Percentiles rank a stretch among this genome's conserved stretches.
These are phyloP conservation scores for Gambusia holbrooki DNA, from an alignment of 2,113 vertebrate genomes.

Conservation along the genomic window DNA sequence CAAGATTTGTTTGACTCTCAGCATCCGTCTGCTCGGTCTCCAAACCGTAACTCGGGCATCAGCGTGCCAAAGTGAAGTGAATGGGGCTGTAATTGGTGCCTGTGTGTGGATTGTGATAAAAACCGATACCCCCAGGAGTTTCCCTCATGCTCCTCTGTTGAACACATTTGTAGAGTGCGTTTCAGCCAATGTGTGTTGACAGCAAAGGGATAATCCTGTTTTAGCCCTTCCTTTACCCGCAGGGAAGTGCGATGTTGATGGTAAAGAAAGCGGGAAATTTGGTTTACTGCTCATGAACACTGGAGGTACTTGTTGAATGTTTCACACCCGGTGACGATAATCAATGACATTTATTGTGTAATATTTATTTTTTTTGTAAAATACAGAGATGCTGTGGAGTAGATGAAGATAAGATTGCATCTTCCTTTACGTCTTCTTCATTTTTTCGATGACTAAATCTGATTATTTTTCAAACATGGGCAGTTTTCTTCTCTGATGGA, in stretches of 20 bases:
- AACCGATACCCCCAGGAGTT: constrained; percentile 30
- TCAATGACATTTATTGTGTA: not conserved
- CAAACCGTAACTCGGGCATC: constrained; percentile 11
- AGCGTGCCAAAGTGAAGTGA: constrained; percentile 22
- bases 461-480: no score
- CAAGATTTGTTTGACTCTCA: constrained; percentile 29
- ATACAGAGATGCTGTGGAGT: no score
- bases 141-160: constrained; percentile 13
- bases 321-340: not conserved
- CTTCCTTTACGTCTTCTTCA: no score
- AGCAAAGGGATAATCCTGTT: constrained; percentile 20
- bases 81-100: constrained; percentile 16
- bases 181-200: not conserved
- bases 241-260: not conserved
- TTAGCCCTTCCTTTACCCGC: not conserved
- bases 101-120: constrained; percentile 38
- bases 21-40: constrained; percentile 4
- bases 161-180: constrained; percentile 23
- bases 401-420: no score
- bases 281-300: not conserved
- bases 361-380: no score
- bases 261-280: not conserved
- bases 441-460: no score
- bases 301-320: constrained; percentile 5
- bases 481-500: no score